Conservation (phyloP, 2,797 vertebrate species). For the Lophotriccus pileatus region DNA sequence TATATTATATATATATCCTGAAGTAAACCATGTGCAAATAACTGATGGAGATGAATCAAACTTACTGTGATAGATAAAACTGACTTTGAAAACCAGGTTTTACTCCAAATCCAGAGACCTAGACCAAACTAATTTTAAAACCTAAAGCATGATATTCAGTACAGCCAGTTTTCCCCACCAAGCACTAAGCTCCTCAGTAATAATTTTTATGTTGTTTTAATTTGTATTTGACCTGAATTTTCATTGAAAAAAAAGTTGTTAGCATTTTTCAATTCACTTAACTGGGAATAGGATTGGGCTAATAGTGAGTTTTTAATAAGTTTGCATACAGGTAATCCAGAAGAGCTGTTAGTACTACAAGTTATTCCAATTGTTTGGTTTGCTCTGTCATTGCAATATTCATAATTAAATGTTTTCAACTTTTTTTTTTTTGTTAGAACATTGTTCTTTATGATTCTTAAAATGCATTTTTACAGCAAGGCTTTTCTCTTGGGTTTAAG, state of each 20-base stretch:
- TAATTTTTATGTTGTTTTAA: neutral
- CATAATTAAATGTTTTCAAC: neutral
- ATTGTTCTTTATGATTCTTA: neutral
- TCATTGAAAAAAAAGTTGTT: neutral
- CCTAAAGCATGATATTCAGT: neutral
- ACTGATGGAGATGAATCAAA: neutral
- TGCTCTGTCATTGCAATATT: neutral
- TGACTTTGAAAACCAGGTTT: neutral
- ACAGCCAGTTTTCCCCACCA: neutral
- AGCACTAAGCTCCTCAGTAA: neutral
- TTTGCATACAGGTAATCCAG: neutral
- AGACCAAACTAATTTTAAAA: neutral
- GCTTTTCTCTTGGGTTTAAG: neutral
- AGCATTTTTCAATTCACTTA: neutral
- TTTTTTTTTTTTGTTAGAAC: neutral
- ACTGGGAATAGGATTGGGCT: neutral
- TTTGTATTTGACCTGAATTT: neutral
- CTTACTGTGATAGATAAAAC: neutral
- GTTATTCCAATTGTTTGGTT: neutral
- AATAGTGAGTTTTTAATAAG: neutral
- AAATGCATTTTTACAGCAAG: neutral
- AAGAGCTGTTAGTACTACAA: neutral
- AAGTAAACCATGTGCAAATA: neutral
- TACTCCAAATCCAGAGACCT: neutral
- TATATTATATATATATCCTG: neutral